Evolutionary conservation across 2,888 invertebrate species (phyloP).

Genomic region (Melieria crassipennis): DNA sequence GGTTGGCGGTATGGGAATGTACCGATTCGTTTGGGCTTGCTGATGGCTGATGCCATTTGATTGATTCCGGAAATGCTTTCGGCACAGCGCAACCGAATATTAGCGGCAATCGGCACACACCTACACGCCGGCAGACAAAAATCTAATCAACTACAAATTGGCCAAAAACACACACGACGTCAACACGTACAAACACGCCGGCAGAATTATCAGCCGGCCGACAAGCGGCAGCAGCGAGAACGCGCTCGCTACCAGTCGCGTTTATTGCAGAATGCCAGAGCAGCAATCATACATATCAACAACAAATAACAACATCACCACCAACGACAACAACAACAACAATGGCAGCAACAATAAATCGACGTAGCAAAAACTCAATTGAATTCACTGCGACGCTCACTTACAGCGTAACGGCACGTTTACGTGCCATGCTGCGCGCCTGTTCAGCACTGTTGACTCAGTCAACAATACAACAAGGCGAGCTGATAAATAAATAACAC

Average conservation of each 20-base stretch:
- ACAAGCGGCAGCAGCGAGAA: conserved; percentile 8
- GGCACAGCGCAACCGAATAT: not conserved
- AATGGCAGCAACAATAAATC: conserved; percentile 1
- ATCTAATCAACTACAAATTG: not conserved
- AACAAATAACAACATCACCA: not conserved
- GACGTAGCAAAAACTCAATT: conserved; percentile 4
- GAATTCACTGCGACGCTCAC: not conserved
- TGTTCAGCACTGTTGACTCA: conserved; percentile 24
- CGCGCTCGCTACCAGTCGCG: not conserved
- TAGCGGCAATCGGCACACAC: not conserved
- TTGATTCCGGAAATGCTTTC: conserved; percentile 32
- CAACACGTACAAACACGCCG: not conserved
- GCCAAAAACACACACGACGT: not conserved
- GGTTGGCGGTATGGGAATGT: no score
- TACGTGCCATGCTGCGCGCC: conserved; percentile 23
- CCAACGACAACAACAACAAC: conserved; percentile 9
- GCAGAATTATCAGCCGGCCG: not conserved
- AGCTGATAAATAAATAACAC: not conserved
- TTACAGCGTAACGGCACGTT: conserved; percentile 14
- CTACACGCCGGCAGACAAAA: not conserved
- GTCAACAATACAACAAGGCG: conserved; percentile 13
- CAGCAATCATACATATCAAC: not conserved
- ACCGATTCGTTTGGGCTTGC: no score
- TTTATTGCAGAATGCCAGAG: not conserved
- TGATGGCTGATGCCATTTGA: not conserved